Conservation (phyloP, 2,113 vertebrate genomes). For the Ploceus nigricollis region DNA sequence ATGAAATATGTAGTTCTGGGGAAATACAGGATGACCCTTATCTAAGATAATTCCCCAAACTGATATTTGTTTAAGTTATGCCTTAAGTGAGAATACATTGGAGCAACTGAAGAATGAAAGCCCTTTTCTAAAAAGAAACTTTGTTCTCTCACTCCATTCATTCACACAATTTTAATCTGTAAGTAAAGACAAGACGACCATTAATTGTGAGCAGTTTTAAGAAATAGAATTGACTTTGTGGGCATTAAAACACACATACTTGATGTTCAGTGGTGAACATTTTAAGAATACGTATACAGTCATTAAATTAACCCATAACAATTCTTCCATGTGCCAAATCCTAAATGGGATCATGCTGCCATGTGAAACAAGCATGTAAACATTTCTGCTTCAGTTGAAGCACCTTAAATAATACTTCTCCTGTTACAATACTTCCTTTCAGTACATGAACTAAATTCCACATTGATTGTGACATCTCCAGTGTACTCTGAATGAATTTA, state of each 20-base stretch:
- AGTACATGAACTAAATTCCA: background rate
- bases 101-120: background rate
- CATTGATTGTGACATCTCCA: background rate
- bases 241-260: background rate
- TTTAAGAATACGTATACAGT: background rate
- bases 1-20: background rate
- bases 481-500: background rate
- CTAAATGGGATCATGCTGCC: background rate
- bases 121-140: background rate
- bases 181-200: background rate
- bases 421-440: background rate
- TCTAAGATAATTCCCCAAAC: background rate
- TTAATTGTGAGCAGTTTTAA: background rate
- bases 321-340: background rate
- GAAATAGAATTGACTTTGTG: background rate
- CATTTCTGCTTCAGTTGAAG: background rate
- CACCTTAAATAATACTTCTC: background rate
- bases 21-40: background rate
- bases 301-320: slow-evolving; percentile 1
- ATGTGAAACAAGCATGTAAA: background rate
- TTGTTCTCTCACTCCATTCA: background rate
- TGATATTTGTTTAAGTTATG: background rate
- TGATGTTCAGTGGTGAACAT: background rate
- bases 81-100: background rate
- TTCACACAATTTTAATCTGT: background rate